A percentile compares a stretch with the other conserved stretches of the same genome.
phyloP scores from a whole-genome alignment of 2,797 vertebrate genomes.

The Parotocinclus haroldoi region DNA sequence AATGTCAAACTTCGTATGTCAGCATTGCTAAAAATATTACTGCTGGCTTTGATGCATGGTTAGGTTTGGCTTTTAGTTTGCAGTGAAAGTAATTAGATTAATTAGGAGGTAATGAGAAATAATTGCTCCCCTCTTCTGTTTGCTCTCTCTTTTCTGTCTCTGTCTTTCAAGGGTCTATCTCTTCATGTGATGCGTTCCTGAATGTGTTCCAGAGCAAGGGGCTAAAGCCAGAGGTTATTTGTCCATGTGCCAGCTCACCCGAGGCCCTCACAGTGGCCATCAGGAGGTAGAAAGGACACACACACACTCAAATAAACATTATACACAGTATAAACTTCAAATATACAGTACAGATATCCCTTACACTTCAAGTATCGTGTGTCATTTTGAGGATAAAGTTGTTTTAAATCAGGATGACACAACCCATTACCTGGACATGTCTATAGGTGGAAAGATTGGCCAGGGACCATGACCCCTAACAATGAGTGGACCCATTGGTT shows the following conservation, averaged over 20 bases:
- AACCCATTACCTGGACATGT: too few relatives aligned
- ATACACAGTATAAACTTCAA: too few relatives aligned
- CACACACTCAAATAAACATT: slow-evolving; percentile 13
- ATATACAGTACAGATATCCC: too few relatives aligned
- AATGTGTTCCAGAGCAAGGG: slow-evolving; percentile 99
- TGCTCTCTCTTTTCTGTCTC: not conserved
- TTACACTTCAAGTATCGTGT: too few relatives aligned
- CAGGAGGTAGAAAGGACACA: slow-evolving; percentile 55
- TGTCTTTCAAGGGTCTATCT: slow-evolving; percentile 88
- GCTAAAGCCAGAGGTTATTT: slow-evolving; percentile 93
- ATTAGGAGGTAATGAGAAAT: slow-evolving; percentile 7
- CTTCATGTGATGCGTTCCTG: slow-evolving; percentile 97
- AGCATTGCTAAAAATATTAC: not conserved
- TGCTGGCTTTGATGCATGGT: not conserved
- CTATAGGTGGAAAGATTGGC: too few relatives aligned
- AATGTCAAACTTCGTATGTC: slow-evolving; percentile 3
- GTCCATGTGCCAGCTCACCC: slow-evolving; percentile 95
- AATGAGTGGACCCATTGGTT: too few relatives aligned
- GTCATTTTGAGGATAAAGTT: too few relatives aligned
- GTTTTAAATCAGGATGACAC: too few relatives aligned
- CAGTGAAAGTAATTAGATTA: not conserved
- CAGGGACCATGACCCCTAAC: too few relatives aligned
- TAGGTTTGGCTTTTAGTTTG: not conserved
- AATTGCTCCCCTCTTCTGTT: not conserved
- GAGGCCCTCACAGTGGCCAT: slow-evolving; percentile 97